Evolutionary conservation across 2,888 invertebrate genomes (phyloP).

Genomic region (Thereva unica): DNA sequence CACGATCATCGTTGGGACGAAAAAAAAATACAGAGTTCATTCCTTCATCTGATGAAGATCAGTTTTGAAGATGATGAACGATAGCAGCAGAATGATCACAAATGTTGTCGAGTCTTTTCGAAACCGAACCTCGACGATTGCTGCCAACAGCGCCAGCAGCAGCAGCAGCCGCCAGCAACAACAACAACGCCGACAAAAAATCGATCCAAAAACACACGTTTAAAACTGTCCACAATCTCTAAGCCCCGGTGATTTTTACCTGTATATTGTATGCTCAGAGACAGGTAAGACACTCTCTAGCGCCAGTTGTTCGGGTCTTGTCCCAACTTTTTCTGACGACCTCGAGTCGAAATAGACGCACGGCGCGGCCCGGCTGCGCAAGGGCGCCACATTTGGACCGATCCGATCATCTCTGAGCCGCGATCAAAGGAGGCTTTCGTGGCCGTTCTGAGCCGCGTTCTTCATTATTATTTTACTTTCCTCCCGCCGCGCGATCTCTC

Average conservation of each 20-base stretch:
- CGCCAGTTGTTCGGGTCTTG: conserved; percentile 21
- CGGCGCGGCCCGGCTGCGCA: not conserved
- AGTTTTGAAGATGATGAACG: conserved; percentile 32
- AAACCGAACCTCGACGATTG: not conserved
- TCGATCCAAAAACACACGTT: conserved; percentile 26
- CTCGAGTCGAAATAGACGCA: conserved; percentile 8
- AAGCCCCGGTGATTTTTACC: conserved; percentile 4
- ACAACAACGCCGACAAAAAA: conserved; percentile 22
- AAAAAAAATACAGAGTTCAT: too few species aligned
- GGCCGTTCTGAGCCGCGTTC: not conserved
- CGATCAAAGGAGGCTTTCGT: conserved; percentile 17
- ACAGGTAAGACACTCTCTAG: conserved; percentile 23
- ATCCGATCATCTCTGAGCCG: not conserved
- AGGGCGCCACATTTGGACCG: conserved; percentile 32
- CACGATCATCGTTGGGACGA: too few species aligned
- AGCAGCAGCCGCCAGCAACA: not conserved
- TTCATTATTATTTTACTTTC: conserved; percentile 6
- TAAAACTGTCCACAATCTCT: conserved; percentile 19
- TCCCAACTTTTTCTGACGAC: conserved; percentile 17
- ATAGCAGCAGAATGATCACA: conserved; percentile 19
- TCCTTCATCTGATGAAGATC: conserved; percentile 19
- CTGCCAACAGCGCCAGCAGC: too few species aligned
- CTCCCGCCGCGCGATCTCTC: conserved; percentile 13
- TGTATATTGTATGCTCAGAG: not conserved
- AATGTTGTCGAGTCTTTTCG: not conserved